Conservation (phyloP, 2,113 vertebrate genomes). For the Rhagologus leucostigma region DNA sequence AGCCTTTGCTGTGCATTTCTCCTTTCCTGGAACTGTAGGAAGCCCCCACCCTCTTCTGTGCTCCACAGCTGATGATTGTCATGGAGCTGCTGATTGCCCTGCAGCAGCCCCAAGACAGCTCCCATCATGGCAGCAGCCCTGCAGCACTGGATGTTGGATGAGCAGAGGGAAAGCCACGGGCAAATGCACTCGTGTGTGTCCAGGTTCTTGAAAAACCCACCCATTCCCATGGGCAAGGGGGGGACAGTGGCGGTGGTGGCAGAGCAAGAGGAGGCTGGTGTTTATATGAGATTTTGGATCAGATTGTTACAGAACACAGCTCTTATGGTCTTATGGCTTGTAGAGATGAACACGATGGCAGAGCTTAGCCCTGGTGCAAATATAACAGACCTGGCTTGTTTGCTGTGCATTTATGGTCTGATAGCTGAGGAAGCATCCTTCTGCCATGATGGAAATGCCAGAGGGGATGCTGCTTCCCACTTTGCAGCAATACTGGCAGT, state of each 20-base stretch:
- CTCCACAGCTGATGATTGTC: neutral
- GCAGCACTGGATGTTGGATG: neutral
- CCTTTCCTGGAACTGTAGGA: neutral
- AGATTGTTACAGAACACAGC: neutral
- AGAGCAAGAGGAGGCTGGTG: neutral
- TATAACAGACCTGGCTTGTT: neutral
- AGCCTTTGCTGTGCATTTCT: neutral
- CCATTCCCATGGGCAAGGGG: neutral
- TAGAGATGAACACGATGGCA: accelerated
- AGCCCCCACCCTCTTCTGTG: neutral
- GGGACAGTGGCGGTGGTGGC: neutral
- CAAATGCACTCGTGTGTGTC: neutral
- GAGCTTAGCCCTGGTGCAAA: neutral
- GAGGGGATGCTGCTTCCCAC: neutral
- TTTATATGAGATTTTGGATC: neutral
- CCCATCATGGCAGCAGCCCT: neutral
- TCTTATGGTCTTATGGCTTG: neutral
- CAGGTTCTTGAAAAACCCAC: neutral
- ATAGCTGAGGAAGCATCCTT: neutral
- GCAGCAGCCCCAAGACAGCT: neutral
- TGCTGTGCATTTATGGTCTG: neutral
- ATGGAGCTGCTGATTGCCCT: neutral
- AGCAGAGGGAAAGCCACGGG: neutral
- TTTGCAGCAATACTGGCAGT: neutral
- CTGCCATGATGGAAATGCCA: neutral